These are phyloP conservation scores for Psittacula derbiana DNA, from an alignment of 2,797 vertebrate species.

Conservation along the genomic window DNA sequence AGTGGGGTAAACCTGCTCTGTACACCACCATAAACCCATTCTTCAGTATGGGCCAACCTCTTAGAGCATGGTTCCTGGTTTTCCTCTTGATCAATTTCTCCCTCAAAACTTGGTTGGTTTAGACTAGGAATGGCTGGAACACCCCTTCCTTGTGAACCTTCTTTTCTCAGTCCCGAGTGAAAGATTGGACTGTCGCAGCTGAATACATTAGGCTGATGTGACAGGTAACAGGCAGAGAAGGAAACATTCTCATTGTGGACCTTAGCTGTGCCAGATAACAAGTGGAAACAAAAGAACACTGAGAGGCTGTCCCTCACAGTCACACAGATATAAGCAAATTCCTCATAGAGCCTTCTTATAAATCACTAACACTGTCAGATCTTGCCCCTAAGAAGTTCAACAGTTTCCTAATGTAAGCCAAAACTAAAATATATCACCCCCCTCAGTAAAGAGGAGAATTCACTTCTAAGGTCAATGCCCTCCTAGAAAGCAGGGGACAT, in stretches of 20 bases:
- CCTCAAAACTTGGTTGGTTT: neutral
- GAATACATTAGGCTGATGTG: neutral
- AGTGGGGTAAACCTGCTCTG: neutral
- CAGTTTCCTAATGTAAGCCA: neutral
- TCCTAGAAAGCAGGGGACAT: neutral
- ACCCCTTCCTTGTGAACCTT: neutral
- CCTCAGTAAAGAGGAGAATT: neutral
- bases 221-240: neutral
- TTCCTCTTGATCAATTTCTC: neutral
- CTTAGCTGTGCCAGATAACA: neutral
- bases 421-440: neutral
- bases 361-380: neutral
- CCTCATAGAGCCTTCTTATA: neutral
- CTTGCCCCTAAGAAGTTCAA: neutral
- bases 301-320: neutral
- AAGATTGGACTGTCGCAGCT: neutral
- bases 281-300: neutral
- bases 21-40: neutral
- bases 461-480: neutral
- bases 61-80: neutral
- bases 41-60: neutral
- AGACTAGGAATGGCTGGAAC: neutral
- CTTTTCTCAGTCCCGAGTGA: neutral
- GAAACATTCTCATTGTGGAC: neutral
- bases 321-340: neutral